Base-by-base conservation (phyloP, 2,113 vertebrate genomes). In the Hippocampus guttulatus region DNA sequence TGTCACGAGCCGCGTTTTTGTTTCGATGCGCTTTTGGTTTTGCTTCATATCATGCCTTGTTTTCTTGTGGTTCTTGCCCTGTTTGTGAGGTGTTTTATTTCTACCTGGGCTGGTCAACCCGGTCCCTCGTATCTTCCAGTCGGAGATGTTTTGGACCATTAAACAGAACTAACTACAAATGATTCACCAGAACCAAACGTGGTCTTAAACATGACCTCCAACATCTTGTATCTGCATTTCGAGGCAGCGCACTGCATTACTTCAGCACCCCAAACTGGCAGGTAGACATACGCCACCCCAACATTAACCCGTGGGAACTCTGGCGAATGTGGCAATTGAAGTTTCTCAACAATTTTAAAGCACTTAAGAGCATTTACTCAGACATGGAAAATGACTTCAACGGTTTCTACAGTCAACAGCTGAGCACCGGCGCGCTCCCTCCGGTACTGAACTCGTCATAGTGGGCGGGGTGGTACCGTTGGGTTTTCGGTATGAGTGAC, bases 401-500 rank as follows among this genome's bases (percentile, higher is more conserved):
- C 40, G 43, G 41, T 65, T 27, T 47, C 23, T 47, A 23, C 64
- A 38, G 14, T 68, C 55, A 68, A 73, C 21, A 68, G 52, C 38
- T 66, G 61, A 67, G 40, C 57, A 81, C 16, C 25, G 58, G 16
- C 23, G 2, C 15, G 23, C 14, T 47, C 64, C 64, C 64, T 25
- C 64, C 16, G 64, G 64, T 65, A 47, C 25, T 47, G 43, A 65
- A 43, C n/a, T 49, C 41, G 64, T 75, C 51, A 40, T 73, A 70
- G 49, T 80, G 87, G 87, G 87, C 81, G 86, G 85, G 54, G 86
- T 72, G 71, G 73, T 66, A 65, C 69, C 71, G 38, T 27, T 71
- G 76, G 71, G 75, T 76, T 45, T 82, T 73, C 75, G 77, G 64
- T 63, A 76, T 75, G 68, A 79, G 68, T 90, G 85, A 91, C 84